Percentiles rank a stretch among this genome's conserved stretches.
Conservation (phyloP, 2,888 invertebrate species). For the Pollenia angustigena region DNA sequence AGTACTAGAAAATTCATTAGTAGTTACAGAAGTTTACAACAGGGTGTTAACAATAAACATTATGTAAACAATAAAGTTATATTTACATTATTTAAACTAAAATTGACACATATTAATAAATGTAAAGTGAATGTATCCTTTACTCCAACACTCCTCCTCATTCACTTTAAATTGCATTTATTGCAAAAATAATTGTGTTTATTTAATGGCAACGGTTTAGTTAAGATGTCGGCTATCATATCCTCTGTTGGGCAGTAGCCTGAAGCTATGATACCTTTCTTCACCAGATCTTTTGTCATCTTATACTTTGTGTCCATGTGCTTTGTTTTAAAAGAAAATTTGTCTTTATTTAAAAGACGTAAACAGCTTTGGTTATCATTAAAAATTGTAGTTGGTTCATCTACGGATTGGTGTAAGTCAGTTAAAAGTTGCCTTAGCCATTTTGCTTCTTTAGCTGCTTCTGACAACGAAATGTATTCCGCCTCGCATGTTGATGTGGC, state of each 20-base stretch:
- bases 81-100: no score
- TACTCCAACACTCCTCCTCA: constrained; percentile 70
- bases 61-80: no score
- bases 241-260: constrained; percentile 76
- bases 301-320: constrained; percentile 54
- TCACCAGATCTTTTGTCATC: constrained; percentile 62
- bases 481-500: constrained; percentile 33
- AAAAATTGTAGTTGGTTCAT: constrained; percentile 36
- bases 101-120: no score
- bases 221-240: constrained; percentile 76
- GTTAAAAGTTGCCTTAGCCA: constrained; percentile 23
- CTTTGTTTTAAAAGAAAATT: constrained; percentile 60
- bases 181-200: constrained; percentile 61
- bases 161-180: constrained; percentile 66
- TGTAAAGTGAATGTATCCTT: constrained; percentile 10
- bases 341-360: constrained; percentile 45
- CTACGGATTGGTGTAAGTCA: neutral
- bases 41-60: no score
- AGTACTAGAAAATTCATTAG: no score
- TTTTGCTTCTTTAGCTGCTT: constrained; percentile 42
- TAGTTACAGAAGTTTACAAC: no score
- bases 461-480: constrained; percentile 42
- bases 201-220: constrained; percentile 73
- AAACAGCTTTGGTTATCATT: constrained; percentile 63
- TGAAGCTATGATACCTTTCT: constrained; percentile 62